phyloP scores from a whole-genome alignment of 2,797 vertebrate genomes.

The Rhynchotus rufescens region DNA sequence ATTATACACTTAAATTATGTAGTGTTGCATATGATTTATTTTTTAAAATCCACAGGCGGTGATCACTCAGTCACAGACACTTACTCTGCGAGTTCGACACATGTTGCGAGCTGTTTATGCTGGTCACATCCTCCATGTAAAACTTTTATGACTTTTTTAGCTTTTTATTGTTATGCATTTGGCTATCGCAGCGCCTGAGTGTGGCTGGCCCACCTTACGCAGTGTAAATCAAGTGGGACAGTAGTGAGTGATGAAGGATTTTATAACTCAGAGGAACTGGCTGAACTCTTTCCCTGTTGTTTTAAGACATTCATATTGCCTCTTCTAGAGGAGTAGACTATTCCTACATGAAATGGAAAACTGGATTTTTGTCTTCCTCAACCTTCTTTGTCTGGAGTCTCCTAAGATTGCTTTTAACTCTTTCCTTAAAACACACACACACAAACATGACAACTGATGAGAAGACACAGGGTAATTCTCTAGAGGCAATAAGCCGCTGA shows the following conservation, averaged over 20 bases:
- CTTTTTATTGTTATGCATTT: slow-evolving; percentile 48
- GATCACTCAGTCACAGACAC: not conserved
- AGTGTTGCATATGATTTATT: not conserved
- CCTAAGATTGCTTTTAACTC: not conserved
- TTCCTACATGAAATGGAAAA: not conserved
- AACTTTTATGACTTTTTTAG: slow-evolving; percentile 28
- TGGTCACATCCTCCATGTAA: slow-evolving; percentile 45
- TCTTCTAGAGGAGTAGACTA: not conserved
- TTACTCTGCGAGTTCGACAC: not conserved
- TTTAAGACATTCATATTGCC: not conserved
- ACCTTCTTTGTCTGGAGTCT: rapidly evolving
- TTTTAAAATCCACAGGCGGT: not conserved
- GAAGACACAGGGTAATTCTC: not conserved
- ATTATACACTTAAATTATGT: not conserved
- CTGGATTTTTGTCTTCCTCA: not conserved
- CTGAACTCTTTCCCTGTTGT: not conserved
- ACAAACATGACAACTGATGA: not conserved
- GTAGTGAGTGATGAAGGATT: slow-evolving; percentile 61
- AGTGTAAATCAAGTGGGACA: slow-evolving; percentile 33
- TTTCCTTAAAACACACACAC: not conserved
- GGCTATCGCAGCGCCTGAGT: not conserved
- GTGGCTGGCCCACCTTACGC: slow-evolving; percentile 10
- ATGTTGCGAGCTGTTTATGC: slow-evolving; percentile 28
- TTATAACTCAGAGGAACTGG: slow-evolving; percentile 5
- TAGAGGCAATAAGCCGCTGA: not conserved